Evolutionary conservation across 2,113 vertebrate species (phyloP).

Genomic region (Ornithorhynchus anatinus): DNA sequence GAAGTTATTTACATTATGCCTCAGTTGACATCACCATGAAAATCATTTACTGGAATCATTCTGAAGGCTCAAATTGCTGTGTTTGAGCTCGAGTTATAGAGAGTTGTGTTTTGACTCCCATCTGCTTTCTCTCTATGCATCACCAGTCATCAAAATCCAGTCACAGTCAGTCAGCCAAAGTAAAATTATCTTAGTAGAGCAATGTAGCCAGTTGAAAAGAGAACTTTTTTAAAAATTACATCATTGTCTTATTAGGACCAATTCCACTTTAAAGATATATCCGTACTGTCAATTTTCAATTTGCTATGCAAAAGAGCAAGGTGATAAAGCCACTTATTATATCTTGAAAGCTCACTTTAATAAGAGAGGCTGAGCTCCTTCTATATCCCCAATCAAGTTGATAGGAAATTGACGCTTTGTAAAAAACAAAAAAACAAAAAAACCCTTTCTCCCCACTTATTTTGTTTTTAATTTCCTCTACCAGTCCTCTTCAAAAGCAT

Average conservation of each 20-base stretch:
- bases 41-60: background rate
- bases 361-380: background rate
- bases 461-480: background rate
- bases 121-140: constrained; percentile 40
- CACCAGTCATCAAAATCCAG: constrained; percentile 23
- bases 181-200: background rate
- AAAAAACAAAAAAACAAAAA: too few relatives aligned
- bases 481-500: rapidly evolving
- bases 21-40: constrained; percentile 10
- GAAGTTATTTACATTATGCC: background rate
- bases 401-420: background rate
- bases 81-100: constrained; percentile 8
- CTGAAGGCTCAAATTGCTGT: constrained; percentile 19
- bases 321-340: constrained; percentile 32
- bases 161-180: background rate
- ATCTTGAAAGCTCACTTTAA: constrained; percentile 13
- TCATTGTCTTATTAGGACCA: background rate
- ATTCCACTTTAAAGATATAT: background rate
- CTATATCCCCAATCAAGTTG: constrained; percentile 14
- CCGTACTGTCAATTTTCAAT: constrained; percentile 55
- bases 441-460: background rate
- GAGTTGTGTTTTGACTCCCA: background rate
- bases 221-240: background rate
- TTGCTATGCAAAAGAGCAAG: constrained; percentile 29
- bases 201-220: background rate